Evolutionary conservation across 2,888 invertebrate genomes (phyloP), one percentile per base, ranked within the genome.

Genomic region (Pyrrhia umbra): DNA sequence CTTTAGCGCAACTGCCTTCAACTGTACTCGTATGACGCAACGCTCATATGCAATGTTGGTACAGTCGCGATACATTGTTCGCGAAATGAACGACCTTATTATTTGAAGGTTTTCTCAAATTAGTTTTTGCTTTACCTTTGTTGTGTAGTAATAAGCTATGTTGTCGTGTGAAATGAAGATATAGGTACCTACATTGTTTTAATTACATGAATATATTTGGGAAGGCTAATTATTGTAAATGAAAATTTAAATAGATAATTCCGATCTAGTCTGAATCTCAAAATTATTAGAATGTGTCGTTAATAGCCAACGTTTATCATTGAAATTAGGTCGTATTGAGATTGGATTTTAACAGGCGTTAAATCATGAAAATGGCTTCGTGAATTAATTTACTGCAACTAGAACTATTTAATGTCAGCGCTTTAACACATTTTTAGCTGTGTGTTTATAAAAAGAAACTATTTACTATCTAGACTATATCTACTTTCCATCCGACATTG

Each of bases 31-130:
- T 63, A 66, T 80, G 76, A 87, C 80, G 85, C 82, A 87, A 85
- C 75, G 62, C 73, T 80, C 77, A 75, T 77, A 82, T 87, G 87
- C 86, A 87, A 82, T 83, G 72, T 78, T 46, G 39, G 71, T 67
- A 74, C 75, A 73, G 75, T 75, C 79, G 64, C 77, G 79, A 85
- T 82, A 86, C 86, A 89, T 88, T 90, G 89, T 88, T 83, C 85
- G 64, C 72, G 74, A 85, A 90, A 89, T 86, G 83, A 84, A 87
- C 81, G 86, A 85, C 87, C 85, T 85, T 82, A 88, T 88, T 88
- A 84, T 82, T 83, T 79, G 85, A 89, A 89, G 86, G 85, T 83
- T 86, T 84, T 80, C 85, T 85, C 75, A 85, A 86, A 88, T 79
- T 69, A 68, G 61, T 75, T 77, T 68, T 74, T 62, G 55, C 59